Evolutionary conservation across 2,888 invertebrate species (phyloP), one percentile per base, ranked within the genome.

Genomic region (Orchestes rusci): DNA sequence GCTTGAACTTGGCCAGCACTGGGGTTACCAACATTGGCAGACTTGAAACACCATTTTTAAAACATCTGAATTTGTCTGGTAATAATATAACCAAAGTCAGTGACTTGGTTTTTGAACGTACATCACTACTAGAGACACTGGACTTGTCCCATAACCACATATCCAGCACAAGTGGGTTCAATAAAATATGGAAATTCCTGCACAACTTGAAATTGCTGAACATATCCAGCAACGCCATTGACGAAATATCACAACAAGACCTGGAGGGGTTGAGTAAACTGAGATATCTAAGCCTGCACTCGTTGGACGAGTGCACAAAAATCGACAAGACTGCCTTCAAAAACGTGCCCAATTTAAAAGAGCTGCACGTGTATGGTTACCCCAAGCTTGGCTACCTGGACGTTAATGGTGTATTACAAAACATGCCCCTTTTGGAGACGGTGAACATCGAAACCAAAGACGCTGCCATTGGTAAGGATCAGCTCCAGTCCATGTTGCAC

Each of bases 391-490:
- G 90, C 1, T 89, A 89, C 59, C 73, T 89, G 50, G 91, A 92
- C 65, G 77, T 89, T n/a, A 82, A 85, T 59, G 90, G 90, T 1
- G 77, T 91, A 19, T 68, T 92, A n/a, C 80, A 82, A 54, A 73
- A 80, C 52, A 69, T 91, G 57, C 76, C 80, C 2, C 80, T 82
- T 0, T 67, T 92, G 30, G 84, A 90, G 66, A 73, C 71, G 52
- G 69, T 92, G 8, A 87, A 90, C 51, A 79, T 92, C 39, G 93
- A 93, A 71, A 79, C 91, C 0, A 92, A 91, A 64, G 91, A 92
- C 55, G 73, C 84, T 0, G 77, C 77, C 3, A 79, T 90, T 39
- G 85, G 87, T 31, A 82, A 83, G 34, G 89, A 90, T 59, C 88
- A 91, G 60, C 69, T 91, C 29, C 84, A 85, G 56, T 77, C 86